phyloP scores from a whole-genome alignment of 2,888 invertebrate species.

The Alitta virens region DNA sequence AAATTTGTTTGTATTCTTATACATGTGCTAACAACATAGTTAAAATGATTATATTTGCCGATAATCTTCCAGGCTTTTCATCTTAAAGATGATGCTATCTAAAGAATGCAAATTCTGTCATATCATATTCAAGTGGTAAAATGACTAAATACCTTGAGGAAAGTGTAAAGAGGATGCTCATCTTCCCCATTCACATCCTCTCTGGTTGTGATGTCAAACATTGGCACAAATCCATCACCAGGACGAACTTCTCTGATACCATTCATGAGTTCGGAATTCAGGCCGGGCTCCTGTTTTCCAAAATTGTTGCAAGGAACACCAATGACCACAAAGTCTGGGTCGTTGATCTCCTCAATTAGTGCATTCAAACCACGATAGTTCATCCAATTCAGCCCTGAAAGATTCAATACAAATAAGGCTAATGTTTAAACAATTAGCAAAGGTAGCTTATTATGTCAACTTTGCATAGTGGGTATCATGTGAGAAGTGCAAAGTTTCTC shows the following conservation, averaged over 20 bases:
- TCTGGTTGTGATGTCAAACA: neutral
- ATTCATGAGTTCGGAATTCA: slow-evolving; percentile 1
- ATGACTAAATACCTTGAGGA: slow-evolving; percentile 1
- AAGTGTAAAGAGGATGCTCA: neutral
- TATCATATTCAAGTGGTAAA: too few species aligned
- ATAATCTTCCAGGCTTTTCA: too few species aligned
- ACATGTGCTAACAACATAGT: too few species aligned
- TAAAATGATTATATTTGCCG: too few species aligned
- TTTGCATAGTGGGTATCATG: too few species aligned
- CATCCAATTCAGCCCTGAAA: slow-evolving; percentile 1
- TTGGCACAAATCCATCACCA: neutral
- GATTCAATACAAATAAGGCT: neutral
- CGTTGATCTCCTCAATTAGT: slow-evolving; percentile 9
- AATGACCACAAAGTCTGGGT: neutral
- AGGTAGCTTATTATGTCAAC: too few species aligned
- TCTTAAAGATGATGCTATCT: too few species aligned
- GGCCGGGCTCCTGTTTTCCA: slow-evolving; percentile 6
- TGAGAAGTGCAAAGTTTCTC: too few species aligned
- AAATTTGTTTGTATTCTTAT: too few species aligned
- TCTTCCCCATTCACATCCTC: neutral
- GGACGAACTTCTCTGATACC: neutral
- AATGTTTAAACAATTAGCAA: too few species aligned
- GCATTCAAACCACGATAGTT: slow-evolving; percentile 13
- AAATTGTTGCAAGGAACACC: slow-evolving; percentile 9
- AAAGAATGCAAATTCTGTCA: too few species aligned